These are phyloP conservation scores for Python bivittatus DNA, from an alignment of 2,113 vertebrate genomes.

Conservation along the genomic window DNA sequence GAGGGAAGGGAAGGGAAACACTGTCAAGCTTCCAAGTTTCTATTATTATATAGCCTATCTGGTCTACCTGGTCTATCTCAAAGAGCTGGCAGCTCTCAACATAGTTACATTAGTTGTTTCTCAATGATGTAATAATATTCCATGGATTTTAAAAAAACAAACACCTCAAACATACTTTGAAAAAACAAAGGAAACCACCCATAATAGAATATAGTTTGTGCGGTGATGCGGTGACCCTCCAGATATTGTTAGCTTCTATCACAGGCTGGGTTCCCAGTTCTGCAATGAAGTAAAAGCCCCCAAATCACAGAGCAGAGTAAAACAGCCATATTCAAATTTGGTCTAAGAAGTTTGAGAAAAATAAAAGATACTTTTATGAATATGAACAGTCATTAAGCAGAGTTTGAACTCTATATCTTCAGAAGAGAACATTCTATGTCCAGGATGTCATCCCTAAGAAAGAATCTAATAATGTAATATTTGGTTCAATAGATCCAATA, in stretches of 20 bases:
- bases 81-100: background rate
- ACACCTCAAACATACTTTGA: no score
- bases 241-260: background rate
- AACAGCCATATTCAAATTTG: background rate
- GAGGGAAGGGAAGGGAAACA: background rate
- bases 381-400: background rate
- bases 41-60: background rate
- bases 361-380: background rate
- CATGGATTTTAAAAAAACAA: background rate
- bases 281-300: background rate
- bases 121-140: background rate
- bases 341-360: background rate
- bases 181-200: no score
- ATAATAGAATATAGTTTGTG: background rate
- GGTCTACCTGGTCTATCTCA: background rate
- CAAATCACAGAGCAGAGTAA: background rate
- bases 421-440: background rate
- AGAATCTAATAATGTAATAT: background rate
- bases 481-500: background rate
- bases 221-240: background rate
- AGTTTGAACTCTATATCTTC: background rate
- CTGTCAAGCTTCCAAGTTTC: background rate
- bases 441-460: background rate
- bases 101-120: background rate
- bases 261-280: background rate